Base-by-base conservation (phyloP, 2,797 vertebrate genomes). In the Esox lucius region DNA sequence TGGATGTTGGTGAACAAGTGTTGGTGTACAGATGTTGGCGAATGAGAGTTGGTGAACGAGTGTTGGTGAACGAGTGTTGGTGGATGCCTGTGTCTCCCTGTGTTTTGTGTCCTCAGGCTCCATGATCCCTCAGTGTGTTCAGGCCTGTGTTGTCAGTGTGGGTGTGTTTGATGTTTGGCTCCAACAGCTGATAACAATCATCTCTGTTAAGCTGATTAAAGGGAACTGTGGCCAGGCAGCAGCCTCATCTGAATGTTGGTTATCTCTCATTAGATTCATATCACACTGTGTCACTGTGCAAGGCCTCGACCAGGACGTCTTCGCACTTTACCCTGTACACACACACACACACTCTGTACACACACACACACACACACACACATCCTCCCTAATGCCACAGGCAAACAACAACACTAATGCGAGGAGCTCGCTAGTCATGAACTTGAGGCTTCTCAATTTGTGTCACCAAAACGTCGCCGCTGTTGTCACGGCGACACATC, bases 181-280 rank as follows among this genome's bases (percentile, higher is more conserved):
- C 87, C 91, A 89, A 94, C 90, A 90, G 89, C 90, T 92, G 92
- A 93, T 95, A 91, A 91, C 88, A 92, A 93, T 94, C 91, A 67
- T 85, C 84, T 84, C 79, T 49, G 87, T 90, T 95, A 94, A 94
- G 93, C 91, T 94, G 94, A 95, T 95, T 94, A 94, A 90, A 87
- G 87, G 90, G 90, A 90, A 89, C 91, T 93, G 91, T 89, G 87
- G 90, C 91, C 88, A 91, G 56, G 56, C 56, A 59, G 56, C 56
- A 59, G 91, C 91, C 91, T 93, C 92, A 94, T 95, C 94, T 94
- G 93, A 93, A 90, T 84, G 81, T 91, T 92, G 87, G 88, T 94
- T 94, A 95, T 95, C 93, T 94, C 93, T 93, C 91, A 93, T 94
- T 93, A 94, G 92, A 94, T 94, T 84, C 86, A 84, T 94, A 94